Evolutionary conservation across 2,888 invertebrate genomes (phyloP), one percentile per base, ranked within the genome.

Genomic region (Callosobruchus maculatus): DNA sequence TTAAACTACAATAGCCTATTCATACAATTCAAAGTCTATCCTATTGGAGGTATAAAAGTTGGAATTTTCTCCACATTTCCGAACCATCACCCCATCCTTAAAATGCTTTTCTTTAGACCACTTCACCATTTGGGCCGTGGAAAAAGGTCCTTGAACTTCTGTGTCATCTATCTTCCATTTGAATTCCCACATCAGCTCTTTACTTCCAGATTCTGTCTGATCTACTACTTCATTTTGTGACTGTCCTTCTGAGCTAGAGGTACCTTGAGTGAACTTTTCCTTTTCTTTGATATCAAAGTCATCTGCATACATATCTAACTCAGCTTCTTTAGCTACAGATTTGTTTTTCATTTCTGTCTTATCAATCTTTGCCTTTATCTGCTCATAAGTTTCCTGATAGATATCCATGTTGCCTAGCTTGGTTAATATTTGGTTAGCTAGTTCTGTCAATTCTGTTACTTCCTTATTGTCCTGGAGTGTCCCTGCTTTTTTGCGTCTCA

Each of bases 251-350:
- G 49, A 13, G 70, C 74, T 74, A 5, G 73, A 74, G 30, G 77
- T 73, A 22, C 75, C 77, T 72, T 74, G 76, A 68, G 70, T 30
- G 73, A 77, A 70, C 81, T 82, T 80, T 81, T 88, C 87, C 80
- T 93, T 92, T 84, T 94, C 94, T 85, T 94, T 93, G 75, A 88
- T 89, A 85, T 93, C 94, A 88, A 97, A 95, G 85, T 96, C 95
- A 88, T 97, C 97, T 0, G 96, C 92, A 88, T 97, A 98, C 97
- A 98, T 98, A 85, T 98, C 97, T 66, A 96, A 88, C 77, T 92
- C 93, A 73, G 92, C 90, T 85, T 92, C 92, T 74, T 88, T 88
- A 87, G 74, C 81, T 82, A 78, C 77, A 74, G 83, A 82, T 18
- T 82, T 80, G 76, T 81, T 77, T 66, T 78, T 82, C 26, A 81